Evolutionary conservation across 1,140 invertebrate species (phyloP).

Genomic region (Archivesica marissinica): DNA sequence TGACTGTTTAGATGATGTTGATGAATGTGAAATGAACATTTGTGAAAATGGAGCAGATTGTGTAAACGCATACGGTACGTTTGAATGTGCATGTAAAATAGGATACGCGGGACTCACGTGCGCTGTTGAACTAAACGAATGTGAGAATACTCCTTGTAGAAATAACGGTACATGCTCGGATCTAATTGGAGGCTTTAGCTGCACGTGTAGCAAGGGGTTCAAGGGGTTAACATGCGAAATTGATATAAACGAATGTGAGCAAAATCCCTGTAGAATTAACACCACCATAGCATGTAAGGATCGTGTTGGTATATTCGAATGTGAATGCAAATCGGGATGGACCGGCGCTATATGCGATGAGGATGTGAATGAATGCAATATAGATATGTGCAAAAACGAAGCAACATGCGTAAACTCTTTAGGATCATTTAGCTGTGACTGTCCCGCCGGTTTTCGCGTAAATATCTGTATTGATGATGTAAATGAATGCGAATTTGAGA

Average conservation of each 20-base stretch:
- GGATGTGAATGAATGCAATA: slow-evolving; percentile 96
- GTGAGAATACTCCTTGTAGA: slow-evolving; percentile 66
- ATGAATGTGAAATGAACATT: slow-evolving; percentile 67
- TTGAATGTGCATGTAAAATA: slow-evolving; percentile 86
- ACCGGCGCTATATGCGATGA: slow-evolving; percentile 79
- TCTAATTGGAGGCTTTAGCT: slow-evolving; percentile 81
- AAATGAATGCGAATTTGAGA: slow-evolving; percentile 52
- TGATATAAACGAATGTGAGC: slow-evolving; percentile 48
- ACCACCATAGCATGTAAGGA: slow-evolving; percentile 60
- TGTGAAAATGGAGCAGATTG: slow-evolving; percentile 70
- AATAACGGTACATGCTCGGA: slow-evolving; percentile 73
- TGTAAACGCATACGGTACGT: slow-evolving; percentile 36
- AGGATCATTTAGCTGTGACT: slow-evolving; percentile 63
- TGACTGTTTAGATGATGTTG: slow-evolving; percentile 89
- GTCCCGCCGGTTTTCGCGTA: slow-evolving; percentile 95
- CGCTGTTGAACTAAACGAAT: slow-evolving; percentile 64
- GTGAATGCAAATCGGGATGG: slow-evolving; percentile 37
- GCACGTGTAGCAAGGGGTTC: slow-evolving; percentile 67
- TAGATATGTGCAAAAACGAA: slow-evolving; percentile 94
- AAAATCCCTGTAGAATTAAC: slow-evolving; percentile 81
- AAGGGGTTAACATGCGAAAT: slow-evolving; percentile 87
- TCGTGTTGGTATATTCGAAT: slow-evolving; percentile 85
- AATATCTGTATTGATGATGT: slow-evolving; percentile 90
- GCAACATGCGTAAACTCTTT: slow-evolving; percentile 95
- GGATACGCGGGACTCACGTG: slow-evolving; percentile 85